These are phyloP conservation scores for Bergia sp. DNA, from an alignment of 92 coral and sea anemone genomes.

Conservation along the genomic window DNA sequence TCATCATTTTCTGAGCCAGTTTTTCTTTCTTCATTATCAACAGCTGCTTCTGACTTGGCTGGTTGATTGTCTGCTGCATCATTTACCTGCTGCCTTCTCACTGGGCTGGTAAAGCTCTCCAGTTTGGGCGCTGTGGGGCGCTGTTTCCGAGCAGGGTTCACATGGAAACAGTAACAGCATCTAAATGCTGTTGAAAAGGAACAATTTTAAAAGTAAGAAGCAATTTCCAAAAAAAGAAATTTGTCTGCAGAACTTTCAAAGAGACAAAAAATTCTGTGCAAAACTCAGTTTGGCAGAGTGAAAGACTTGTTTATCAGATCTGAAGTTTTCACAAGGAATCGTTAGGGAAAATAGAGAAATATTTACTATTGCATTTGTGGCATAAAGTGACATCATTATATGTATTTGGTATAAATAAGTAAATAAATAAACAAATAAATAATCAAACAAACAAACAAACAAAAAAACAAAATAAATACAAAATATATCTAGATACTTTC, in stretches of 20 bases:
- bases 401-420: too few species aligned
- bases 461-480: too few species aligned
- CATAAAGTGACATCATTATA: too few species aligned
- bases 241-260: too few species aligned
- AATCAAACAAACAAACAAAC: too few species aligned
- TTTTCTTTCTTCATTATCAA: neutral
- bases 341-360: neutral
- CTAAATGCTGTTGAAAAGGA: slow-evolving; percentile 74
- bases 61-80: neutral
- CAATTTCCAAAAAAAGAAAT: too few species aligned
- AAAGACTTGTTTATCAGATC: too few species aligned
- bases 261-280: neutral
- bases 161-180: slow-evolving; percentile 92
- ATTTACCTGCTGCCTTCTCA: neutral
- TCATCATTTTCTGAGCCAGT: neutral
- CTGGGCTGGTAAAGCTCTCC: slow-evolving; percentile 55
- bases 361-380: too few species aligned
- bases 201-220: neutral
- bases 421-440: too few species aligned
- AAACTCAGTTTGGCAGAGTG: neutral
- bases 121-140: slow-evolving; percentile 96
- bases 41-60: neutral
- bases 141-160: slow-evolving; percentile 88
- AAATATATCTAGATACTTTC: too few species aligned
- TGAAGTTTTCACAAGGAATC: too few species aligned